phyloP scores from a whole-genome alignment of 2,113 vertebrate species.

The Corydoras sp. region DNA sequence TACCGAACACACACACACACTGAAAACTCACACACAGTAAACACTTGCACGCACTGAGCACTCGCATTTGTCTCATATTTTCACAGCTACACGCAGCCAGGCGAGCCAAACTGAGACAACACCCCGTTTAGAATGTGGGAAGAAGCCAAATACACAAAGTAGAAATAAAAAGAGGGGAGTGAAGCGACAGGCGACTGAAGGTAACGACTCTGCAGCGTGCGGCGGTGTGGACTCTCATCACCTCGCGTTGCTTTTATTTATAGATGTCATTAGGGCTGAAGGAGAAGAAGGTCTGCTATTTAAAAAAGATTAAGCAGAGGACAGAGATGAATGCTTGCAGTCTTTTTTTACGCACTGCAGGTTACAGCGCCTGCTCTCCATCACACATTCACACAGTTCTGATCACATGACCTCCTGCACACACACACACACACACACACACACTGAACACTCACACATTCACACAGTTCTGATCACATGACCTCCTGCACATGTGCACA shows the following conservation, averaged over 20 bases:
- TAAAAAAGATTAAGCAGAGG: slow-evolving; percentile 58
- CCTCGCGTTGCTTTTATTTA: slow-evolving; percentile 41
- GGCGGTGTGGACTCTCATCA: slow-evolving; percentile 16
- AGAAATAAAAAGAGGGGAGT: background rate
- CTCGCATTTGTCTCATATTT: background rate
- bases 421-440: slow-evolving; percentile 31
- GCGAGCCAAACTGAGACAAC: no score
- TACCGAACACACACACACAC: no score
- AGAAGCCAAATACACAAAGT: background rate
- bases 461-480: slow-evolving; percentile 20
- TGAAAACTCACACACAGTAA: no score
- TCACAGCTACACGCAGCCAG: slow-evolving; percentile 13
- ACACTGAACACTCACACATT: slow-evolving; percentile 31
- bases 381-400: slow-evolving; percentile 25
- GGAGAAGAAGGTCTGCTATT: slow-evolving; percentile 50
- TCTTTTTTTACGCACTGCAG: slow-evolving; percentile 59
- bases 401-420: slow-evolving; percentile 20
- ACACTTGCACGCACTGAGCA: no score
- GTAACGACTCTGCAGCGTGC: slow-evolving; percentile 10
- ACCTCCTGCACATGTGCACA: slow-evolving; percentile 31
- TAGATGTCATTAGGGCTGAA: slow-evolving; percentile 43
- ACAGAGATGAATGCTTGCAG: slow-evolving; percentile 56
- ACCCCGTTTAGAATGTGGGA: background rate
- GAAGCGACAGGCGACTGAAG: background rate
- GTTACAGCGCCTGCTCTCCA: slow-evolving; percentile 27